Evolutionary conservation across 2,888 invertebrate genomes (phyloP).

Genomic region (Plebejus anna): DNA sequence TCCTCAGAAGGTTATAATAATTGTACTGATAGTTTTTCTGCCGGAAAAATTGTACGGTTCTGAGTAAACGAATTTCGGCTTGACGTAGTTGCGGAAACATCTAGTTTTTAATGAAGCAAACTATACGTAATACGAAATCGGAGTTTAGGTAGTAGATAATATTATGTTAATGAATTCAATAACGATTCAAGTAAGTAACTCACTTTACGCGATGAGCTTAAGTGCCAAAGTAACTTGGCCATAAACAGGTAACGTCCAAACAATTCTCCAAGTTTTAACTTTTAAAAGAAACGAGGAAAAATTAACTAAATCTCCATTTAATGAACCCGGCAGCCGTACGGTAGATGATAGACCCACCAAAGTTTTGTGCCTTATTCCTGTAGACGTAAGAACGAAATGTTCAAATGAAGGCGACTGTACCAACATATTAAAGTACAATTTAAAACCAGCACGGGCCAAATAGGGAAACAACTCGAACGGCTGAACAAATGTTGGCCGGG

Average conservation of each 20-base stretch:
- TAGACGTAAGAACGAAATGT: background rate
- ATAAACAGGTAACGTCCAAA: conserved; percentile 17
- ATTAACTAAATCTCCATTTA: conserved; percentile 26
- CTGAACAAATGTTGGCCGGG: conserved; percentile 32
- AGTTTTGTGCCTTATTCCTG: background rate
- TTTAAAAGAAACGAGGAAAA: conserved; percentile 15
- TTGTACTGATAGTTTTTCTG: too few species aligned
- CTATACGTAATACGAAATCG: background rate
- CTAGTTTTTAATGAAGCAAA: too few species aligned
- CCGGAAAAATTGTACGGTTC: too few species aligned
- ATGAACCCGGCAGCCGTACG: conserved; percentile 16
- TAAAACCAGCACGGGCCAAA: conserved; percentile 22
- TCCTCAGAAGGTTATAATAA: too few species aligned
- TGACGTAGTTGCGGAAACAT: too few species aligned
- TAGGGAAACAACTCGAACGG: conserved; percentile 29
- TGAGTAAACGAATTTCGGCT: too few species aligned
- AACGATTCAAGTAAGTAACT: background rate
- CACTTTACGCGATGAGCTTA: background rate
- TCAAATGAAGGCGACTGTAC: background rate
- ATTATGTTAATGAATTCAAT: background rate
- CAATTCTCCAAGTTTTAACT: background rate
- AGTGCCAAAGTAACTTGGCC: background rate
- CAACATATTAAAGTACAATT: conserved; percentile 25
- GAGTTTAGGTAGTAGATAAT: background rate
- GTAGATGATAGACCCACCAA: background rate